Evolutionary conservation across 2,888 invertebrate species (phyloP).

Genomic region (Prenolepis imparis): DNA sequence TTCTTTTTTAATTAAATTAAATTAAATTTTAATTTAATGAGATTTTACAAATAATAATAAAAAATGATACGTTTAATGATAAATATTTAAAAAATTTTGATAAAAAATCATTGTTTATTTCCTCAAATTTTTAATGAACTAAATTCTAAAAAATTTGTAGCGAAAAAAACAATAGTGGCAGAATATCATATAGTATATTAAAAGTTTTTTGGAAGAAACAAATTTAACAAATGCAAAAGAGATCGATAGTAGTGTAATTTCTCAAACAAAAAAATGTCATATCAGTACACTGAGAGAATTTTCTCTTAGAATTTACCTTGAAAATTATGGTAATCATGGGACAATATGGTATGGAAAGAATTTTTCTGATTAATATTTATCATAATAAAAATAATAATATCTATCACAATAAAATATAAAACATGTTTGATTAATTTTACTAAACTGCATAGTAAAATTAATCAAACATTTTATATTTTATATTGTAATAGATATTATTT

Average conservation of each 20-base stretch:
- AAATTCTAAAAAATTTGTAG: background rate
- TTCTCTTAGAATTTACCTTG: too few relatives aligned
- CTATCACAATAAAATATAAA: too few relatives aligned
- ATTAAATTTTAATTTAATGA: constrained; percentile 5
- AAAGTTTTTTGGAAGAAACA: background rate
- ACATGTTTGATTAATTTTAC: too few relatives aligned
- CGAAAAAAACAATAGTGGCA: background rate
- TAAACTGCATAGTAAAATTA: too few relatives aligned
- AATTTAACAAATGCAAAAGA: background rate
- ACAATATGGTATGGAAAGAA: too few relatives aligned
- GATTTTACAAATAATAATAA: background rate
- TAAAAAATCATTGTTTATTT: background rate
- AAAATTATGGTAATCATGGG: too few relatives aligned
- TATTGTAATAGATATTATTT: too few relatives aligned
- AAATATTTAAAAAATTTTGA: background rate
- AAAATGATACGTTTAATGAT: background rate
- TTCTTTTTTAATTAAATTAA: constrained; percentile 1
- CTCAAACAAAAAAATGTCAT: background rate
- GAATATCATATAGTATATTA: background rate
- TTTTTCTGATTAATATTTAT: too few relatives aligned
- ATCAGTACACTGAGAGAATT: too few relatives aligned
- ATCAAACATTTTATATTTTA: too few relatives aligned
- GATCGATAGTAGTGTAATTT: background rate
- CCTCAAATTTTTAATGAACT: background rate
- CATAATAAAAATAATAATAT: too few relatives aligned